phyloP scores from a whole-genome alignment of 2,113 vertebrate species.

The Hystrix cristata region DNA sequence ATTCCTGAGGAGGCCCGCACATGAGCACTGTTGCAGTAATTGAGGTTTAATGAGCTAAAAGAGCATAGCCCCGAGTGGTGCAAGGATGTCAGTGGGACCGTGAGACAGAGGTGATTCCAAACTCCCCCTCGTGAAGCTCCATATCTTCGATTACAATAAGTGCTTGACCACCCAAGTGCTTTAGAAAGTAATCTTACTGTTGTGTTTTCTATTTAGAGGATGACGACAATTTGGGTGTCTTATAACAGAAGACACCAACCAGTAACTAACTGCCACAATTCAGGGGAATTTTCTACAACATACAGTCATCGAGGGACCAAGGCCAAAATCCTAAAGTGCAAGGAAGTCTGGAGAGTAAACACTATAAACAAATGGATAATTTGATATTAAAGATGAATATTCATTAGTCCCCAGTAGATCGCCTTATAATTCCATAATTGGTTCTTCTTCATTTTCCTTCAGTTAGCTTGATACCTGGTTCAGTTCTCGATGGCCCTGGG shows the following conservation, averaged over 20 bases:
- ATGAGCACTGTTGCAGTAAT: background rate
- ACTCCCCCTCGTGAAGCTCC: background rate
- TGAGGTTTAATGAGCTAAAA: background rate
- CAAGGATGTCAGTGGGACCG: background rate
- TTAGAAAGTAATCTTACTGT: slow-evolving; percentile 45
- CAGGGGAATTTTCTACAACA: background rate
- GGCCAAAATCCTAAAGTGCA: background rate
- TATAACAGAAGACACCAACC: background rate
- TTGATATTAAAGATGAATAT: slow-evolving; percentile 1
- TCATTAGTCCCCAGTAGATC: background rate
- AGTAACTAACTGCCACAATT: background rate
- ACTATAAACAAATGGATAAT: background rate
- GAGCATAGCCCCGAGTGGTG: background rate
- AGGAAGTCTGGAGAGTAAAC: background rate
- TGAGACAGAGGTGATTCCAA: slow-evolving; percentile 28
- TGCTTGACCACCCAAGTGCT: slow-evolving; percentile 18
- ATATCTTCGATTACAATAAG: slow-evolving; percentile 20
- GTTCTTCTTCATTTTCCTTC: background rate
- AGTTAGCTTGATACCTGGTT: background rate
- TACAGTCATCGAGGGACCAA: background rate
- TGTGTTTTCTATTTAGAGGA: slow-evolving; percentile 14
- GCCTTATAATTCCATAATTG: slow-evolving; percentile 7
- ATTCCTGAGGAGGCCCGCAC: background rate
- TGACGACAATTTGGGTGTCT: background rate
- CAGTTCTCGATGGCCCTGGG: background rate